Evolutionary conservation across 30 jellyfish, hydroid and myxozoan genomes (phyloP).

Genomic region (Nemopilema nomurai): DNA sequence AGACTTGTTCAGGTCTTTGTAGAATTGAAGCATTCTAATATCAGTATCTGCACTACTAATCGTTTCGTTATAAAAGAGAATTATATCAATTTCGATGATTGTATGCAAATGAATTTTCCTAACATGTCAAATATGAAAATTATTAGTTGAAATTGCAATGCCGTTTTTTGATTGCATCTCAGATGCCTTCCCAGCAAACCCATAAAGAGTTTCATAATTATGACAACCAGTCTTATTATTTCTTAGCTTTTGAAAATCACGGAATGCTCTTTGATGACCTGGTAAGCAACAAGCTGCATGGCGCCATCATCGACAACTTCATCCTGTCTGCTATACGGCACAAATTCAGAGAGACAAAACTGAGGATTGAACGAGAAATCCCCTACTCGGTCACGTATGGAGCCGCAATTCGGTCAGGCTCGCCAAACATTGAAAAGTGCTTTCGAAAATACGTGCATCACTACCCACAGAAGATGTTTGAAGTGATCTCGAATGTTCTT

Average conservation of each 20-base stretch:
- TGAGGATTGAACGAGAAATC: constrained; percentile 83
- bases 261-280: constrained; percentile 49
- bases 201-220: too few species aligned
- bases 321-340: constrained; percentile 67
- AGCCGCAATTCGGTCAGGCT: constrained; percentile 56
- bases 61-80: too few species aligned
- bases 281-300: constrained; percentile 58
- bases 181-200: too few species aligned
- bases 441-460: constrained; percentile 75
- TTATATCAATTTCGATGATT: too few species aligned
- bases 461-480: constrained; percentile 84
- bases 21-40: too few species aligned
- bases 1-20: too few species aligned
- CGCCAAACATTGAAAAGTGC: constrained; percentile 78
- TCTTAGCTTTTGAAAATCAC: constrained; percentile 74
- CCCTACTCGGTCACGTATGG: constrained; percentile 92
- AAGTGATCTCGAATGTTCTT: constrained; percentile 69
- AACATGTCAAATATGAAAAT: too few species aligned
- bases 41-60: too few species aligned
- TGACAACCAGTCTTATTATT: too few species aligned
- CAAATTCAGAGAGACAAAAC: constrained; percentile 22
- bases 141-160: too few species aligned
- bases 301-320: constrained; percentile 84
- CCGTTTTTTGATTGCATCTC: too few species aligned
- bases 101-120: too few species aligned